These are phyloP conservation scores for Cossypha heuglini DNA, from an alignment of 2,797 vertebrate genomes.

Conservation along the genomic window DNA sequence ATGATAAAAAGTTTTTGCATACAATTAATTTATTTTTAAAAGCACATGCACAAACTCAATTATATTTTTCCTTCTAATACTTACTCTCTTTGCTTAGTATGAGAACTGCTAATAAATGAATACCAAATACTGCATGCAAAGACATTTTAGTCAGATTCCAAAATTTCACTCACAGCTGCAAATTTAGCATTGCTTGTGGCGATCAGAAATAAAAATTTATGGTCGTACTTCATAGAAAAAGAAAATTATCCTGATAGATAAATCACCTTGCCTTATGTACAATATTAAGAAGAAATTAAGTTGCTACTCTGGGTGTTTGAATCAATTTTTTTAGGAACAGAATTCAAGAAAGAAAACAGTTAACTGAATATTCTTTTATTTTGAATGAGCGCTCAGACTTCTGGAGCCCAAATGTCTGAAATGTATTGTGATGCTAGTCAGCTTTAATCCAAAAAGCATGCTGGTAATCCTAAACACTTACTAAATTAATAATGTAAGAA, in stretches of 20 bases:
- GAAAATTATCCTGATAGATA: neutral
- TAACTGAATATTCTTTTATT: neutral
- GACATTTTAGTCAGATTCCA: accelerated
- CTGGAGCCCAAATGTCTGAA: neutral
- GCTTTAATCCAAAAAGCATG: neutral
- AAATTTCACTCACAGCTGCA: neutral
- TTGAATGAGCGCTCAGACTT: neutral
- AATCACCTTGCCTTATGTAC: neutral
- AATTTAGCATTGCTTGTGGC: neutral
- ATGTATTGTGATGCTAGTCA: neutral
- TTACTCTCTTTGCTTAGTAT: neutral
- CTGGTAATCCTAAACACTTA: neutral
- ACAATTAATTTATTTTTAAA: neutral
- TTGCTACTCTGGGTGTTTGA: neutral
- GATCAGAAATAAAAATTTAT: neutral
- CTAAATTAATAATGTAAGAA: neutral
- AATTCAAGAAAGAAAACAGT: neutral
- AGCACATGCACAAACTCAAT: accelerated
- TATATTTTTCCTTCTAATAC: neutral
- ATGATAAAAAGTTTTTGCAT: neutral
- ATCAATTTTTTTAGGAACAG: neutral
- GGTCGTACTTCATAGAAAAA: neutral
- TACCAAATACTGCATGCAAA: neutral
- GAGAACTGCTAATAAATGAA: neutral
- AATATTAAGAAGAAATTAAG: neutral